Percentiles rank a stretch among this genome's conserved stretches.
These are phyloP conservation scores for Ophioninae sp. DNA, from an alignment of 2,888 invertebrate species.

Conservation along the genomic window DNA sequence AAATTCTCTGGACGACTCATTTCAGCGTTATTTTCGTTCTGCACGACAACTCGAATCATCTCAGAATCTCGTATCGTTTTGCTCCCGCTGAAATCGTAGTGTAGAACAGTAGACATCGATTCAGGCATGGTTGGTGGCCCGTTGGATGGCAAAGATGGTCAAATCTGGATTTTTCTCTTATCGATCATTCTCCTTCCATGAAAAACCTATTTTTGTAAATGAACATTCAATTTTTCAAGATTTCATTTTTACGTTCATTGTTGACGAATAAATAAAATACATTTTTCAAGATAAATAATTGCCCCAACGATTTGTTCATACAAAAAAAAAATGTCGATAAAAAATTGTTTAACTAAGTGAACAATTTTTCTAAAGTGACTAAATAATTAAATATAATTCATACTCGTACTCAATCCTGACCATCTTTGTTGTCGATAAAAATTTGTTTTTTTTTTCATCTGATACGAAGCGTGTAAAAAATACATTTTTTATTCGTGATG, in stretches of 20 bases:
- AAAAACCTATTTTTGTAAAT: no score
- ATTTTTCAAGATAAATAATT: not conserved
- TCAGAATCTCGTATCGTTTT: conserved; percentile 22
- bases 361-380: not conserved
- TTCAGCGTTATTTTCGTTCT: not conserved
- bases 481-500: not conserved
- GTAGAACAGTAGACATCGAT: conserved; percentile 24
- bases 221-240: not conserved
- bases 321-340: no score
- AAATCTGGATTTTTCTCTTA: not conserved
- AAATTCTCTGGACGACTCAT: not conserved
- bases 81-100: conserved; percentile 25
- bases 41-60: conserved; percentile 14
- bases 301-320: not conserved
- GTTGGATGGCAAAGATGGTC: conserved; percentile 20
- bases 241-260: not conserved
- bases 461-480: not conserved
- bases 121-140: conserved; percentile 57
- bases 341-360: no score
- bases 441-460: not conserved
- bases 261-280: not conserved
- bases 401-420: not conserved
- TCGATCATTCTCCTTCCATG: not conserved
- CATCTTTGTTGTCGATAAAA: not conserved
- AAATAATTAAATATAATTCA: not conserved